Evolutionary conservation across 2,888 invertebrate species (phyloP).

Genomic region (Anaspis maculata): DNA sequence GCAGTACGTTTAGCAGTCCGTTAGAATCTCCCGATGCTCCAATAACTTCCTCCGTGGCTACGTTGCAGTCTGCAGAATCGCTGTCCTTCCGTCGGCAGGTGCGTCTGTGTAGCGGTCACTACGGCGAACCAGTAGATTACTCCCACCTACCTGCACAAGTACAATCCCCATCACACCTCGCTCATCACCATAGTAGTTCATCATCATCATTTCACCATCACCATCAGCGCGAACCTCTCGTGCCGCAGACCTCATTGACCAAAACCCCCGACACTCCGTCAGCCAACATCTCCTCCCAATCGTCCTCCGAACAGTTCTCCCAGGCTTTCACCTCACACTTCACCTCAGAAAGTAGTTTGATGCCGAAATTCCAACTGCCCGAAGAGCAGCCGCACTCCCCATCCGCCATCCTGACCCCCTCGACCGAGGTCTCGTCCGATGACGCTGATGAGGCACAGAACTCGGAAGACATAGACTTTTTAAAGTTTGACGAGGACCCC

Average conservation of each 20-base stretch:
- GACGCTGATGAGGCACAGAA: slow-evolving; percentile 29
- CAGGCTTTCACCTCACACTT: slow-evolving; percentile 37
- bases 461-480: slow-evolving; percentile 34
- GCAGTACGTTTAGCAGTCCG: slow-evolving; percentile 73
- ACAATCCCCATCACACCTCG: too few species aligned
- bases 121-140: slow-evolving; percentile 29
- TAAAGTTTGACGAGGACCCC: slow-evolving; percentile 35
- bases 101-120: slow-evolving; percentile 38
- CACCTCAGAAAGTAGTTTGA: slow-evolving; percentile 32
- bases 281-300: slow-evolving; percentile 49
- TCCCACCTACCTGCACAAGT: slow-evolving; percentile 20
- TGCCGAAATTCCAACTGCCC: slow-evolving; percentile 22
- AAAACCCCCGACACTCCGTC: slow-evolving; percentile 62
- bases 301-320: slow-evolving; percentile 29
- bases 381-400: slow-evolving; percentile 44
- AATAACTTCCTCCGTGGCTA: slow-evolving; percentile 57
- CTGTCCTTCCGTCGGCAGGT: slow-evolving; percentile 45
- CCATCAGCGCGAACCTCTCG: slow-evolving; percentile 4
- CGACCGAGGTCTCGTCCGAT: slow-evolving; percentile 39
- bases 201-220: too few species aligned
- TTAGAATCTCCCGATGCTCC: slow-evolving; percentile 72
- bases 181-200: too few species aligned
- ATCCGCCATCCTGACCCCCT: slow-evolving; percentile 52
- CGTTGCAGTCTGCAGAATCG: slow-evolving; percentile 57
- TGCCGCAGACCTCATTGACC: slow-evolving; percentile 16